Conservation (phyloP, 2,113 vertebrate species). For the Oreamnos americanus region DNA sequence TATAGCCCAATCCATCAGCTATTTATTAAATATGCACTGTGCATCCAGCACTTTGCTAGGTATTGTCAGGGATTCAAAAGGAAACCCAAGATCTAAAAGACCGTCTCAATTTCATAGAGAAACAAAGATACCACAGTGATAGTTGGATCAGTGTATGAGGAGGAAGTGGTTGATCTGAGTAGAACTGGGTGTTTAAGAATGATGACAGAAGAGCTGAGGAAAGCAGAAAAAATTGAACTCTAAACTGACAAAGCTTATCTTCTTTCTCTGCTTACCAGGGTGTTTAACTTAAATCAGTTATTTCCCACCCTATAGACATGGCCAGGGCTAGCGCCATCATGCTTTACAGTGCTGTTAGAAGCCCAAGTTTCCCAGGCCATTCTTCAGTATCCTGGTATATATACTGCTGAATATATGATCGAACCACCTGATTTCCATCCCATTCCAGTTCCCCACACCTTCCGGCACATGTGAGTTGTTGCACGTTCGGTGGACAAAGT, state of each 20-base stretch:
- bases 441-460: not conserved
- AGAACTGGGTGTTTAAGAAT: fast-evolving
- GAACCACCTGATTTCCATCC: not conserved
- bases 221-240: not conserved
- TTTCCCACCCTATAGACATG: not conserved
- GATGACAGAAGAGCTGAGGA: not conserved
- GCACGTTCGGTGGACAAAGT: not conserved
- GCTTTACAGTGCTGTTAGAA: not conserved
- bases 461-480: not conserved
- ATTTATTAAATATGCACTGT: not conserved
- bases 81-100: not conserved
- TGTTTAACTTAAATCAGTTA: not conserved
- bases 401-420: not conserved
- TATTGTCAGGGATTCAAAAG: not conserved
- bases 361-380: not conserved
- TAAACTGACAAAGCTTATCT: not conserved
- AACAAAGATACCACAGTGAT: not conserved
- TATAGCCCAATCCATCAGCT: not conserved
- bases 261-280: not conserved
- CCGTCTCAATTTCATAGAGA: not conserved
- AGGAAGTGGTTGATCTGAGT: not conserved
- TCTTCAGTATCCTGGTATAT: not conserved
- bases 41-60: not conserved
- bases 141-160: not conserved
- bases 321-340: not conserved